Base-by-base conservation (phyloP, 2,113 vertebrate genomes). In the Oplegnathus fasciatus region DNA sequence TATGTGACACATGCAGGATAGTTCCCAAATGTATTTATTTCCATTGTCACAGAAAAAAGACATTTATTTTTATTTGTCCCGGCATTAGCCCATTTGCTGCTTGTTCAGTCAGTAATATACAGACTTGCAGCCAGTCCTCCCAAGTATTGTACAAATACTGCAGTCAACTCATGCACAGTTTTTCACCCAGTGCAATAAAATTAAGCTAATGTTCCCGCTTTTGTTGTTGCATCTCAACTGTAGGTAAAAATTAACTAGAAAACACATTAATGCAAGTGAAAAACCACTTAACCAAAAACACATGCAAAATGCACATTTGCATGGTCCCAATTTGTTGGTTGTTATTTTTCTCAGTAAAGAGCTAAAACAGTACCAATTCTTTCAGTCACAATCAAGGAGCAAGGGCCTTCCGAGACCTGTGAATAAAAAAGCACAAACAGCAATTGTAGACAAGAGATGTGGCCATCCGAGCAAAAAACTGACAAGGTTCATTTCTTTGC, bases 401-500 rank as follows among this genome's bases (percentile, higher is more conserved):
- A 22, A 28, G 5, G n/a, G 17, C 8, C 22, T 28, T 30, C 32
- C 57, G 48, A 71, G 58, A 71, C 17, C 11, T 54, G 17, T 58
- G 14, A 84, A 70, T 50, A 60, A 15, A 52, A 64, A 50, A 60
- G 3, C 40, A 30, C 9, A 1, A 44, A 68, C 13, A 58, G 15
- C 34, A 52, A 18, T 30, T 77, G 46, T 32, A 42, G 58, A 62
- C 7, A 10, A 17, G 20, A 74, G 48, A 24, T 28, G 34, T 52
- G 40, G 18, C 48, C 74, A 46, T 52, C 3, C 6, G 2, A 78
- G 69, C 57, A 52, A 58, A 57, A 37, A 34, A 17, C 26, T 62
- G 50, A 34, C 44, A 61, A 32, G 70, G 28, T 72, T 50, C 10
- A 82, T 46, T n/a, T 73, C 4, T 52, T 58, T 68, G 15, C 57